phyloP scores from a whole-genome alignment of 2,113 vertebrate species.

The Phaethon lepturus region DNA sequence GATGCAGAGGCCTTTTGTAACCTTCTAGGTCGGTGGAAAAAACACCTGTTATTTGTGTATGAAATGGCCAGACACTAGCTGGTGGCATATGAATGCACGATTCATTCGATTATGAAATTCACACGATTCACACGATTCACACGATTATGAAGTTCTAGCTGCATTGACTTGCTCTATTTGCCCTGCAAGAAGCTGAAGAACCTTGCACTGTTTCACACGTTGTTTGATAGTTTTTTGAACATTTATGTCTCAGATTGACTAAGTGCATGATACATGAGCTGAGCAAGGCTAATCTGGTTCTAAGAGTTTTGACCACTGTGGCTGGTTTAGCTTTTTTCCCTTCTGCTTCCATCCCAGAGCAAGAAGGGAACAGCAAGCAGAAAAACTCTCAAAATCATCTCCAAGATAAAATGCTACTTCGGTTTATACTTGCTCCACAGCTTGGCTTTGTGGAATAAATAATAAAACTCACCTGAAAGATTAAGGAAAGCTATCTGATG shows the following conservation, averaged over 20 bases:
- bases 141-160: background rate
- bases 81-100: background rate
- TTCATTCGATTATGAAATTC: background rate
- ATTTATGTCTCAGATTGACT: background rate
- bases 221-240: background rate
- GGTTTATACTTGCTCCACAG: background rate
- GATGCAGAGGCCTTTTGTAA: background rate
- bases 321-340: background rate
- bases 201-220: background rate
- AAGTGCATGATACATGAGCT: background rate
- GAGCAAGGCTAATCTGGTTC: background rate
- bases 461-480: background rate
- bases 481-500: background rate
- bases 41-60: background rate
- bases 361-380: background rate
- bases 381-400: background rate
- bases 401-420: background rate
- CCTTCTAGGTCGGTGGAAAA: background rate
- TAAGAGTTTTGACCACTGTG: background rate
- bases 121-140: no score
- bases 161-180: background rate
- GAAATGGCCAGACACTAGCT: background rate
- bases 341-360: background rate
- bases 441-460: background rate
- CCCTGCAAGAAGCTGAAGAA: background rate